A percentile compares a stretch with the other conserved stretches of the same genome.
phyloP scores from a whole-genome alignment of 2,113 vertebrate species.

The Caloenas nicobarica region DNA sequence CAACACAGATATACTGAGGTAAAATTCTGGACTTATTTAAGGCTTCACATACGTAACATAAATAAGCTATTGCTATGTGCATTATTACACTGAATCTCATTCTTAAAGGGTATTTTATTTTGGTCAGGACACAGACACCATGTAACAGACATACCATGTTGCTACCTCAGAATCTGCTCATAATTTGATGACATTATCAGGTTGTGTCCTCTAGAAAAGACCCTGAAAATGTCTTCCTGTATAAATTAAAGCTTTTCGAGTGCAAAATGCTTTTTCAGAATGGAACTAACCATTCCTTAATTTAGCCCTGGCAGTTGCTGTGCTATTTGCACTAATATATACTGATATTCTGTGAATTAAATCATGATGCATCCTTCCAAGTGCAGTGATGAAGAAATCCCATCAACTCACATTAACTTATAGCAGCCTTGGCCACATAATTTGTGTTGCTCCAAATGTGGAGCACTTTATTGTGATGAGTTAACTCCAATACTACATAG shows the following conservation, averaged over 20 bases:
- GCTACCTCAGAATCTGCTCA: background rate
- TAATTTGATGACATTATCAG: background rate
- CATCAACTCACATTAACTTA: background rate
- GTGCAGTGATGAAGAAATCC: background rate
- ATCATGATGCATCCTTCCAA: background rate
- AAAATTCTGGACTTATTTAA: background rate
- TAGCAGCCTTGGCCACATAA: background rate
- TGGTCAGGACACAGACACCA: background rate
- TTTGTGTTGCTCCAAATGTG: background rate
- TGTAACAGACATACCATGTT: background rate
- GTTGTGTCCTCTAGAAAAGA: background rate
- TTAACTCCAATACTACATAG: background rate
- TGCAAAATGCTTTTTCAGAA: background rate
- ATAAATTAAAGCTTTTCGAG: background rate
- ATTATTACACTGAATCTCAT: background rate
- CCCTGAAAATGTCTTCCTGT: background rate
- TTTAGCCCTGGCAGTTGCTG: background rate
- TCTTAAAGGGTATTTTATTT: background rate
- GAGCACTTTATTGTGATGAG: background rate
- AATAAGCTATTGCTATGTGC: background rate
- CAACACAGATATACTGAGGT: background rate
- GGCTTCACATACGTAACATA: background rate
- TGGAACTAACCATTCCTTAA: background rate
- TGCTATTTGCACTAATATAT: background rate
- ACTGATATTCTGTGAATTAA: background rate